Conservation (phyloP, 2,797 vertebrate species). For the Lutjanus campechanus region DNA sequence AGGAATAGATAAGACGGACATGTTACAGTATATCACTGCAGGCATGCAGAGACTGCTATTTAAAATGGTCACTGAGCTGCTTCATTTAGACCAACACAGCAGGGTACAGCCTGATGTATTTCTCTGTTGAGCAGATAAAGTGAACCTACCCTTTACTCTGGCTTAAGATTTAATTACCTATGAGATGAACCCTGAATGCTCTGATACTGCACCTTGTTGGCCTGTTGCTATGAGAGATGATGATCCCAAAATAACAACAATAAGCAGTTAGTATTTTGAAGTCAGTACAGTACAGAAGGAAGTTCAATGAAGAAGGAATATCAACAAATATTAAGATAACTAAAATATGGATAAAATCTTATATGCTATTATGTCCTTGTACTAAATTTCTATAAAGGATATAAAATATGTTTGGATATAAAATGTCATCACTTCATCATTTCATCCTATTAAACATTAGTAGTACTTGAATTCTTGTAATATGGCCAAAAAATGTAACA, state of each 20-base stretch:
- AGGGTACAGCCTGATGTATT: not conserved
- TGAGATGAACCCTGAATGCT: not conserved
- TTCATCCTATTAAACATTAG: too few species aligned
- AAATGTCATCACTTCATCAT: too few species aligned
- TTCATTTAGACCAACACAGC: constrained; percentile 30
- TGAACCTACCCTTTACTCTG: not conserved
- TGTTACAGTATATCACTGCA: constrained; percentile 4
- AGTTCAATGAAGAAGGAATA: not conserved
- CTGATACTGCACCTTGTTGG: not conserved
- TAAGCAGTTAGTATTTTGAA: not conserved
- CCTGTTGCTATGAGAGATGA: not conserved
- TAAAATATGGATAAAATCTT: not conserved
- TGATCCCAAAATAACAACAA: not conserved
- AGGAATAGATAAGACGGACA: constrained; percentile 27
- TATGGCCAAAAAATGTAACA: too few species aligned
- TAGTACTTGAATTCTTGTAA: too few species aligned
- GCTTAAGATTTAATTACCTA: constrained; percentile 3
- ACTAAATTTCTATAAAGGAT: not conserved
- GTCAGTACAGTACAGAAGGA: not conserved
- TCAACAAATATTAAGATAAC: not conserved
- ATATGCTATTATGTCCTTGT: not conserved
- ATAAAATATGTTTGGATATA: too few species aligned
- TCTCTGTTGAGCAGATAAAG: constrained; percentile 14
- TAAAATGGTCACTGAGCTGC: constrained; percentile 20
- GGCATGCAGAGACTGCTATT: constrained; percentile 16